Evolutionary conservation across 2,888 invertebrate genomes (phyloP).

Genomic region (Stictocephala bisonia): DNA sequence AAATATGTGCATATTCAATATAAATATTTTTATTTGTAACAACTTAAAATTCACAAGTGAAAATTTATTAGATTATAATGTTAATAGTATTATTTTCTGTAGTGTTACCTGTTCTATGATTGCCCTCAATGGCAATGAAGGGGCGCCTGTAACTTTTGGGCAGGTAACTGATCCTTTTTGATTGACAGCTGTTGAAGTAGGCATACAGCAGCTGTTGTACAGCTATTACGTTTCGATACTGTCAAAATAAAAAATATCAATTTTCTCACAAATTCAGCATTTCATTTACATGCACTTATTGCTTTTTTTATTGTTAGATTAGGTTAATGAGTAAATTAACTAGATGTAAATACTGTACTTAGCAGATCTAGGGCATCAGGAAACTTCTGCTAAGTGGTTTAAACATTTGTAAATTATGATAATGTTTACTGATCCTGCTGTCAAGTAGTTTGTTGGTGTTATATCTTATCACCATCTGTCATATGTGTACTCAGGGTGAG

Average conservation of each 20-base stretch:
- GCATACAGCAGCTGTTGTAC: constrained; percentile 25
- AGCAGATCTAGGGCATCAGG: background rate
- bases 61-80: no score
- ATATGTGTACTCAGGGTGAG: no score
- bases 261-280: background rate
- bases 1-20: no score
- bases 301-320: background rate
- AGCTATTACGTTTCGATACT: background rate
- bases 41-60: no score
- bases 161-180: constrained; percentile 19
- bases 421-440: no score
- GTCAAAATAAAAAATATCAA: background rate
- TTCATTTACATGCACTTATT: background rate
- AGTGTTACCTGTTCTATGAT: constrained; percentile 32
- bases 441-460: no score
- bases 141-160: constrained; percentile 7
- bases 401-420: no score
- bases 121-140: constrained; percentile 21
- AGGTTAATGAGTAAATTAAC: background rate
- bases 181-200: constrained; percentile 26
- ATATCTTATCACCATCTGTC: no score
- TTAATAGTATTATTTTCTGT: no score
- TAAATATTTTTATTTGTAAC: no score
- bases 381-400: background rate
- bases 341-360: background rate